These are phyloP conservation scores for Poeciliopsis turneri DNA, from an alignment of 2,797 vertebrate species.

Conservation along the genomic window DNA sequence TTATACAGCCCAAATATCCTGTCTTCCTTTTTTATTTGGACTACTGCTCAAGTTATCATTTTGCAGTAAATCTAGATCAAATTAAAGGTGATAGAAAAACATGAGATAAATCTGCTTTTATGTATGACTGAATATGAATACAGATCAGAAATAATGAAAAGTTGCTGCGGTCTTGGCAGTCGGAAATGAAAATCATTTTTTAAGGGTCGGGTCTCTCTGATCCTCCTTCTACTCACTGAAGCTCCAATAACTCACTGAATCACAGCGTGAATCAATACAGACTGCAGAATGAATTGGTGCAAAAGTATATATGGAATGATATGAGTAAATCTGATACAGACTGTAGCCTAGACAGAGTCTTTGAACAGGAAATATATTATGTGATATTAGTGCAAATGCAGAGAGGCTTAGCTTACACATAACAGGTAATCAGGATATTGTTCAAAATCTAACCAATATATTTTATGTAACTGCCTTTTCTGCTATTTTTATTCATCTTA, in stretches of 20 bases:
- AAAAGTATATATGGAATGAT: neutral
- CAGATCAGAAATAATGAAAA: neutral
- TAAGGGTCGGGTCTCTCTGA: neutral
- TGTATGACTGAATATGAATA: neutral
- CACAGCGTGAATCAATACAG: neutral
- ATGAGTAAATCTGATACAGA: neutral
- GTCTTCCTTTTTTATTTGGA: neutral
- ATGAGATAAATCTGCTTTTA: neutral
- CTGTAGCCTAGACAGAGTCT: neutral
- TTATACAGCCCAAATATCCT: neutral
- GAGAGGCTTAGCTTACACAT: neutral
- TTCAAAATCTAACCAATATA: neutral
- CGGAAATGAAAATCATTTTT: neutral
- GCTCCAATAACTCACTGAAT: neutral
- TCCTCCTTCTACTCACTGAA: neutral
- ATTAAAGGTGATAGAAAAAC: neutral
- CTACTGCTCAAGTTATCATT: neutral
- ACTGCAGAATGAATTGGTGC: neutral
- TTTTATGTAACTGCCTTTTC: neutral
- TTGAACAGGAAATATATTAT: neutral
- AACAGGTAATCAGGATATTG: neutral
- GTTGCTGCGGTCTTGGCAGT: neutral
- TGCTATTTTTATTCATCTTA: neutral
- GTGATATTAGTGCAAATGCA: neutral
- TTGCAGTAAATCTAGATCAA: neutral